These are phyloP conservation scores for Anastrepha obliqua DNA, from an alignment of 1,140 invertebrate species.

Conservation along the genomic window DNA sequence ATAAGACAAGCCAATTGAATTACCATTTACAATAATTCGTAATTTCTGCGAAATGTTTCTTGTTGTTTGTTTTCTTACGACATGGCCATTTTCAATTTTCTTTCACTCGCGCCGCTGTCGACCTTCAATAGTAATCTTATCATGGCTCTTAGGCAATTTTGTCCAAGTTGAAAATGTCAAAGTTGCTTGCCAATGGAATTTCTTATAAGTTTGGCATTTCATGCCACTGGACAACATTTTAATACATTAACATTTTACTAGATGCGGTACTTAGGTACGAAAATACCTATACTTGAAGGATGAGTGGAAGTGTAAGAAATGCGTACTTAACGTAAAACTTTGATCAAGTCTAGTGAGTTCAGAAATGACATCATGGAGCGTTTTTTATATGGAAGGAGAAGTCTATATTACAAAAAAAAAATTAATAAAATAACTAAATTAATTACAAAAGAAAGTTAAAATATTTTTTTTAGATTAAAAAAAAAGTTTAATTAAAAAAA, in stretches of 20 bases:
- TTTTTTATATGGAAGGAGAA: no score
- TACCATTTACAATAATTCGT: conserved; percentile 7
- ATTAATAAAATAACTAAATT: no score
- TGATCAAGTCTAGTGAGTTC: no score
- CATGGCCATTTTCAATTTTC: background rate
- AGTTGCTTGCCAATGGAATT: background rate
- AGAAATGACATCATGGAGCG: no score
- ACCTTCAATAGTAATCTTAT: conserved; percentile 15
- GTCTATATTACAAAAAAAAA: no score
- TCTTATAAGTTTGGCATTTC: background rate
- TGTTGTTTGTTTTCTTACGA: background rate
- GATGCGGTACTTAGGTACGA: no score
- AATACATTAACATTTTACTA: background rate
- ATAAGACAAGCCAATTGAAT: conserved; percentile 6
- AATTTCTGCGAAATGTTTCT: background rate
- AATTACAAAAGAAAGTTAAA: no score
- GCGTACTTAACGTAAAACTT: no score
- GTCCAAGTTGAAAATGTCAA: background rate
- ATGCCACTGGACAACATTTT: background rate
- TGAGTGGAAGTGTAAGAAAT: no score
- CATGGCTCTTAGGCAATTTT: background rate
- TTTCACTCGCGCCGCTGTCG: background rate
- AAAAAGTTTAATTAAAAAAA: no score
- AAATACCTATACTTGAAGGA: no score
- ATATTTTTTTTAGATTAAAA: no score